Percentiles rank a stretch among this genome's conserved stretches.
phyloP scores from a whole-genome alignment of 1,140 invertebrate species.

The Caenorhabditis tropicalis region DNA sequence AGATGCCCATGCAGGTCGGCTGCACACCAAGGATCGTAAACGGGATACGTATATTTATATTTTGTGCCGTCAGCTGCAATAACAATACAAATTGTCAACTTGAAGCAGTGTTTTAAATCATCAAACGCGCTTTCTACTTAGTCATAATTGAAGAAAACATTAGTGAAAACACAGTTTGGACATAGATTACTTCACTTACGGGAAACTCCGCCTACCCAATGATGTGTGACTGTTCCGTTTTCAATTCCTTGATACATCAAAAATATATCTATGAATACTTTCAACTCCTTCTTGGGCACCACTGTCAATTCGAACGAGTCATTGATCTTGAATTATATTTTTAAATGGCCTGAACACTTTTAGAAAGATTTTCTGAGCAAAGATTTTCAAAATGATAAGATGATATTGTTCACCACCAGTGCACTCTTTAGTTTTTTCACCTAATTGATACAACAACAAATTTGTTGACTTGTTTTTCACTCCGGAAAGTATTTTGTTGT shows the following conservation, averaged over 20 bases:
- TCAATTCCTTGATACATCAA: constrained; percentile 34
- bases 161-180: too few species aligned
- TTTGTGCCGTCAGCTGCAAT: constrained; percentile 32
- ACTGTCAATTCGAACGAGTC: constrained; percentile 41
- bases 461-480: too few species aligned
- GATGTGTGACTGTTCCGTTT: neutral
- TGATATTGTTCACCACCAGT: too few species aligned
- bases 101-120: too few species aligned
- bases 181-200: too few species aligned
- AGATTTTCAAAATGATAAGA: too few species aligned
- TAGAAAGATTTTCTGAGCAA: too few species aligned
- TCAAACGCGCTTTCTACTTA: too few species aligned
- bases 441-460: too few species aligned
- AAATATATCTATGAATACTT: constrained; percentile 37
- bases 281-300: neutral
- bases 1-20: constrained; percentile 4
- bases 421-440: too few species aligned
- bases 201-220: constrained; percentile 7
- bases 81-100: neutral
- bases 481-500: neutral
- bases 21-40: constrained; percentile 24
- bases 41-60: constrained; percentile 29
- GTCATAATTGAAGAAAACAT: too few species aligned
- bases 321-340: neutral
- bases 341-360: too few species aligned